Percentiles rank a stretch among this genome's conserved stretches.
Conservation (phyloP, 2,113 vertebrate genomes). For the Calidris pugnax region DNA sequence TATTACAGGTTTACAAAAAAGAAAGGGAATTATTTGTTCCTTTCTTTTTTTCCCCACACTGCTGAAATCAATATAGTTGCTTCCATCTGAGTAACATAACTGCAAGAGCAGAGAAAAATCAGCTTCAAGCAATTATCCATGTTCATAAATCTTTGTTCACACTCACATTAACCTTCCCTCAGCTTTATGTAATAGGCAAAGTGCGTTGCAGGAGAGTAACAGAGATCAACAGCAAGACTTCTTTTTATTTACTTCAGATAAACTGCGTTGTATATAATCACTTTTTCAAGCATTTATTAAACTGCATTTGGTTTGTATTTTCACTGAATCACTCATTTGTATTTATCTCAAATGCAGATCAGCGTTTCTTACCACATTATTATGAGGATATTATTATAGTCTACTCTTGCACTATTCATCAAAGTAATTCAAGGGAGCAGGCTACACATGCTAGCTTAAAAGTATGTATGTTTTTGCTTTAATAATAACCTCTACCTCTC, state of each 20-base stretch:
- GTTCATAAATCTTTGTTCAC: conserved; percentile 20
- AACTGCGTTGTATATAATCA: background rate
- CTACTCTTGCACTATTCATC: background rate
- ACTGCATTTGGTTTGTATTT: background rate
- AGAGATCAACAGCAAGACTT: background rate
- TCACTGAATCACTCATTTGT: background rate
- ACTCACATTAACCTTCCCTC: background rate
- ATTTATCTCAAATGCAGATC: background rate
- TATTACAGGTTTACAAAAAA: background rate
- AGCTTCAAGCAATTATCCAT: background rate
- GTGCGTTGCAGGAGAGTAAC: background rate
- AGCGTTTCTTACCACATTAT: background rate
- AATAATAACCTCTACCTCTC: background rate
- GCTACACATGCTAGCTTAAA: background rate
- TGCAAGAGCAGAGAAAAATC: background rate
- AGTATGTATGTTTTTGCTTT: background rate
- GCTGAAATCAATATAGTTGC: background rate
- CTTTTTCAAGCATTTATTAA: background rate
- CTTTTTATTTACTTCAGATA: background rate
- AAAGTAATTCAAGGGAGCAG: background rate
- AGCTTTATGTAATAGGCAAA: background rate
- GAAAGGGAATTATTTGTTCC: background rate
- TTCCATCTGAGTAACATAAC: background rate
- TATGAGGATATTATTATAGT: background rate
- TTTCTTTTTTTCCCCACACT: background rate